phyloP scores from a whole-genome alignment of 2,113 vertebrate genomes.

The Notarius lentiginosus region DNA sequence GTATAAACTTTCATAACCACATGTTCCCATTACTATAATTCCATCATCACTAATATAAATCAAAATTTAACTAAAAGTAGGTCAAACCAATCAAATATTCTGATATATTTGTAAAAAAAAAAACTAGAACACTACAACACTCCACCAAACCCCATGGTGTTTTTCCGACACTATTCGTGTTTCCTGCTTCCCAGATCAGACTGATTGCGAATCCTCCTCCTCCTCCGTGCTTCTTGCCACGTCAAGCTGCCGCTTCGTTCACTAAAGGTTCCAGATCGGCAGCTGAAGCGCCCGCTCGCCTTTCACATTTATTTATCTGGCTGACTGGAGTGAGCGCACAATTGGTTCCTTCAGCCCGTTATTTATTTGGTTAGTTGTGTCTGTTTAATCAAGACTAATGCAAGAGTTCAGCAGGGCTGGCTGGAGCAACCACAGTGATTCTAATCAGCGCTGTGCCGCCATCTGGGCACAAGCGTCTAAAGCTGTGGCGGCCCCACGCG shows the following conservation, averaged over 20 bases:
- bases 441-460: constrained; percentile 76
- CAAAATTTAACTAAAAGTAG: background rate
- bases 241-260: constrained; percentile 54
- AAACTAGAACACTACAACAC: too few species aligned
- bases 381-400: constrained; percentile 72
- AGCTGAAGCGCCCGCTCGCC: constrained; percentile 61
- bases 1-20: background rate
- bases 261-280: constrained; percentile 64
- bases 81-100: background rate
- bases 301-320: constrained; percentile 62
- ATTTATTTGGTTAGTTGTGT: constrained; percentile 65
- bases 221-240: constrained; percentile 52
- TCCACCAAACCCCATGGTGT: too few species aligned
- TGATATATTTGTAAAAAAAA: background rate
- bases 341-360: constrained; percentile 54
- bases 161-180: background rate
- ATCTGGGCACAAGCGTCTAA: constrained; percentile 79
- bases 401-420: constrained; percentile 58
- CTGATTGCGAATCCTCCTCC: constrained; percentile 61
- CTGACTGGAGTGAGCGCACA: constrained; percentile 37
- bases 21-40: background rate
- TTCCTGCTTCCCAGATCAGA: constrained; percentile 52
- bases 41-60: background rate
- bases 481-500: constrained; percentile 73
- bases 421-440: constrained; percentile 72